Evolutionary conservation across 1,140 invertebrate genomes (phyloP).

Genomic region (Asbolus verrucosus): DNA sequence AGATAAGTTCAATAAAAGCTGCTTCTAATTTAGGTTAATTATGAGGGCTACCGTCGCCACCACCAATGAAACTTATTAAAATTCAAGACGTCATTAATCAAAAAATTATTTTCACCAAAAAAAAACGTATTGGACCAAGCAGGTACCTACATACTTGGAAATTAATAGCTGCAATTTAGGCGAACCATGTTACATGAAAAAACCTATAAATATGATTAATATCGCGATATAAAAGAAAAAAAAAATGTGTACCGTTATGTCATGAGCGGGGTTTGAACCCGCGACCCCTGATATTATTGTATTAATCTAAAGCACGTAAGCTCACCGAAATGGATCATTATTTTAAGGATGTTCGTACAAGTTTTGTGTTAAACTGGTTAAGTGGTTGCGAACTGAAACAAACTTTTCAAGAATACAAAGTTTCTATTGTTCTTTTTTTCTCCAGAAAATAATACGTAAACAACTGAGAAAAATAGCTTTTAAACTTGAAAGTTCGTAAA

Average conservation of each 20-base stretch:
- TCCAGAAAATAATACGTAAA: slow-evolving; percentile 40
- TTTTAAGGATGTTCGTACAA: slow-evolving; percentile 22
- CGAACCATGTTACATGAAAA: slow-evolving; percentile 17
- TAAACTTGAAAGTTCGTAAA: slow-evolving; percentile 4
- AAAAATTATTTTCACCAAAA: slow-evolving; percentile 21
- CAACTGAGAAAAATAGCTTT: slow-evolving; percentile 31
- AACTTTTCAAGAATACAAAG: slow-evolving; percentile 33
- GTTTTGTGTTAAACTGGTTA: slow-evolving; percentile 38
- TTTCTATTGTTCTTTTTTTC: slow-evolving; percentile 37
- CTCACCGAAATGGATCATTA: slow-evolving; percentile 14
- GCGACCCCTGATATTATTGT: slow-evolving; percentile 5
- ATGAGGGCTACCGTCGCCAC: background rate
- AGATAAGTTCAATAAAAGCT: slow-evolving; percentile 43
- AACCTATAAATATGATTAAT: slow-evolving; percentile 36
- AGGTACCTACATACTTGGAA: slow-evolving; percentile 26
- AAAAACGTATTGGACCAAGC: background rate
- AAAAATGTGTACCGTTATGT: background rate
- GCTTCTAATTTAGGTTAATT: slow-evolving; percentile 33
- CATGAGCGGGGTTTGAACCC: slow-evolving; percentile 14
- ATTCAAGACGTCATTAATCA: slow-evolving; percentile 31
- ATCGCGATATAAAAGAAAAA: slow-evolving; percentile 2
- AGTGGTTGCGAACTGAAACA: slow-evolving; percentile 32
- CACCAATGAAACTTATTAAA: slow-evolving; percentile 9
- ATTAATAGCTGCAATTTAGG: slow-evolving; percentile 32
- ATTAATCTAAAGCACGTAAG: slow-evolving; percentile 27